A percentile compares a stretch with the other conserved stretches of the same genome.
These are phyloP conservation scores for Calephelis perditalis DNA, from an alignment of 2,888 invertebrate genomes.

Conservation along the genomic window DNA sequence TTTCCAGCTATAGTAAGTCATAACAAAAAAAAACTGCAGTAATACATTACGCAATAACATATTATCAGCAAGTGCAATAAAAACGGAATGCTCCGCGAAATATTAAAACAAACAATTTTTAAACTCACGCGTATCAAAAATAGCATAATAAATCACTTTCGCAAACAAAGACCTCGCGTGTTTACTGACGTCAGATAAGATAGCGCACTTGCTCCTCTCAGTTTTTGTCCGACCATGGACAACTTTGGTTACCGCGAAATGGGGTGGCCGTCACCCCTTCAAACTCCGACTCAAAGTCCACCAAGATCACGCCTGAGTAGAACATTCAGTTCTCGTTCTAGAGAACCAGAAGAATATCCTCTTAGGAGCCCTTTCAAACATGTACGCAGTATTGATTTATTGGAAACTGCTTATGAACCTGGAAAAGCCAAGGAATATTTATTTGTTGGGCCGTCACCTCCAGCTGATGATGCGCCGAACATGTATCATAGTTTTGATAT, in stretches of 20 bases:
- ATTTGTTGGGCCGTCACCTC: slow-evolving; percentile 88
- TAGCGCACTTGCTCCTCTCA: slow-evolving; percentile 43
- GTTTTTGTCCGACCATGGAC: slow-evolving; percentile 71
- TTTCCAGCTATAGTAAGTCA: neutral
- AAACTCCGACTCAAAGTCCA: slow-evolving; percentile 50
- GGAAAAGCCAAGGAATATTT: slow-evolving; percentile 83
- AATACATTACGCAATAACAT: neutral
- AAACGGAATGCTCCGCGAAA: slow-evolving; percentile 12
- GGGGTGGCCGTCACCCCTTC: slow-evolving; percentile 67
- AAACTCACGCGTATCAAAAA: slow-evolving; percentile 53
- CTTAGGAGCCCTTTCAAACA: slow-evolving; percentile 64
- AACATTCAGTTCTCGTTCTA: slow-evolving; percentile 64
- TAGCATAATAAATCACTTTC: slow-evolving; percentile 60
- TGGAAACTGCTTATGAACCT: slow-evolving; percentile 79
- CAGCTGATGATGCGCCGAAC: slow-evolving; percentile 87
- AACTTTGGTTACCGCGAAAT: slow-evolving; percentile 81
- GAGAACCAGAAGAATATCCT: slow-evolving; percentile 76
- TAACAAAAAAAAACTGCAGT: neutral
- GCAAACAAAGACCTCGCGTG: slow-evolving; percentile 48
- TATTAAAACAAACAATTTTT: slow-evolving; percentile 21
- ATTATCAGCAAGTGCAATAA: neutral
- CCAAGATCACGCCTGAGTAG: slow-evolving; percentile 49
- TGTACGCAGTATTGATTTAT: slow-evolving; percentile 65
- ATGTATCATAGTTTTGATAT: slow-evolving; percentile 88
- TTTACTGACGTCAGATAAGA: slow-evolving; percentile 60